Base-by-base conservation (phyloP, 2,888 invertebrate genomes). In the Amorpha juglandis region DNA sequence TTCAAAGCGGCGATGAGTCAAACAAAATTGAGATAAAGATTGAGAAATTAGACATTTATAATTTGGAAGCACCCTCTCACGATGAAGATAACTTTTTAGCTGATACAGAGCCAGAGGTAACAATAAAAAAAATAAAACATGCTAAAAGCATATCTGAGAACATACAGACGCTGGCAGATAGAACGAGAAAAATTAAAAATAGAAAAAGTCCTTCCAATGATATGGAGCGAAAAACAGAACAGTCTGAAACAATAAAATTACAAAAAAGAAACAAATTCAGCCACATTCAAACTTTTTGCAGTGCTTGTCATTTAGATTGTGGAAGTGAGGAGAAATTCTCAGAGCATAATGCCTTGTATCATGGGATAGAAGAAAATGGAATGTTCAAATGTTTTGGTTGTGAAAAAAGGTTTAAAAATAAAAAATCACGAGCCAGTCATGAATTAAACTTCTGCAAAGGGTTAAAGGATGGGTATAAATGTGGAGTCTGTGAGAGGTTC, bases 341-440 rank as follows among this genome's bases (percentile, higher is more conserved):
- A 0, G 35, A 67, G 1, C 92, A 92, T 55, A 91, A 89, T 68
- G 72, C 77, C 1, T 74, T 83, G 64, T 72, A 69, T 8, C 91
- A 92, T 67, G 87, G 90, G 0, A 81, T 89, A 16, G 84, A 88
- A 69, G 75, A 78, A 4, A 71, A 82, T 63, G 84, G 81, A 0
- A 80, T 77, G 1, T 90, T 80, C 50, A 88, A 86, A 71, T 93
- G 92, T 74, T 92, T 89, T 67, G 92, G 92, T 0, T 93, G 92
- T 66, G 87, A 87, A 1, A 90, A 88, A 72, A 72, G 76, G 0
- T 91, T 89, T 68, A 86, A 82, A 74, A 85, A 73, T 47, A 72
- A 80, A 12, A 88, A 86, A 70, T 75, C 79, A 0, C 74, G 91
- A 0, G 69, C 84, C 0, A 78, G 83, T 0, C 92, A 92, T 62